A percentile compares a stretch with the other conserved stretches of the same genome.
Conservation (phyloP, 2,113 vertebrate species). For the Potamarius usumacintae region DNA sequence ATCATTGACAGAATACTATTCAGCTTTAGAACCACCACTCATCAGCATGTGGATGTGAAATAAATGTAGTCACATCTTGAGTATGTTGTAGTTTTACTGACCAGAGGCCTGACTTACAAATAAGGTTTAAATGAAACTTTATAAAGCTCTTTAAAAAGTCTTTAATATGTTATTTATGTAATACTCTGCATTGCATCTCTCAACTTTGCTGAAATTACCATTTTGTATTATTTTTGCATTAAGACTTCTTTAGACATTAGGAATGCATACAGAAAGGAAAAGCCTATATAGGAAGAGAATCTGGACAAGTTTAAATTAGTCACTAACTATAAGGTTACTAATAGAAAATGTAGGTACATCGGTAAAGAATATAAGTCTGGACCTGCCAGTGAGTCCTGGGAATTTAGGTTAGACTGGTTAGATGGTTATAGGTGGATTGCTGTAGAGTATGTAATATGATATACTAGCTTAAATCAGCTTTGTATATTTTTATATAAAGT, state of each 20-base stretch:
- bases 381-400: background rate
- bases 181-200: background rate
- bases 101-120: background rate
- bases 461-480: background rate
- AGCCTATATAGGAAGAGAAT: background rate
- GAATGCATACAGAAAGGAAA: background rate
- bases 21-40: background rate
- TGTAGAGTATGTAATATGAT: background rate
- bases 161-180: background rate
- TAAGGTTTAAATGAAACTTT: background rate
- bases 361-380: background rate
- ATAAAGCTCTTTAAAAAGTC: background rate
- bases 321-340: background rate
- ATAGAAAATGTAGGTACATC: background rate
- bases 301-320: background rate
- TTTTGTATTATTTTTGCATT: background rate
- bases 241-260: background rate
- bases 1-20: background rate
- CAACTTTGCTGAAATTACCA: background rate
- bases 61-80: background rate
- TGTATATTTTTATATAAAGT: background rate
- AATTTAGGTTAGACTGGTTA: background rate
- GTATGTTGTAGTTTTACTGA: background rate
- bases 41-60: background rate
- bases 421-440: background rate